phyloP scores from a whole-genome alignment of 2,888 invertebrate genomes.

The Euplagia quadripunctaria region DNA sequence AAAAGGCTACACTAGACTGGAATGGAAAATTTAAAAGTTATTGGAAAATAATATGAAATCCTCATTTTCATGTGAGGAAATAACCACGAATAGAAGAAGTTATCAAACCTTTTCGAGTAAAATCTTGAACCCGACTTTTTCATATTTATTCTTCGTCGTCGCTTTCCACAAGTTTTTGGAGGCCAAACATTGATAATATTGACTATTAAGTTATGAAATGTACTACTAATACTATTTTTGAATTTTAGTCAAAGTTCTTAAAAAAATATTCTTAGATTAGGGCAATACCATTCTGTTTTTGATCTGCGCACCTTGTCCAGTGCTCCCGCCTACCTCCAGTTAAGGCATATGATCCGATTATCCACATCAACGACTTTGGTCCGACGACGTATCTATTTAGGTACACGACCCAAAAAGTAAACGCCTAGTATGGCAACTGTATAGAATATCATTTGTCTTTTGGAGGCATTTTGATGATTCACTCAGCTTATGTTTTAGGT shows the following conservation, averaged over 20 bases:
- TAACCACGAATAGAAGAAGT: too few species aligned
- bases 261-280: neutral
- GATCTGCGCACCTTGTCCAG: neutral
- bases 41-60: neutral
- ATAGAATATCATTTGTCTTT: neutral
- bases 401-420: neutral
- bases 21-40: neutral
- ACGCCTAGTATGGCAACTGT: neutral
- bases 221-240: too few species aligned
- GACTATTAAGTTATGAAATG: neutral
- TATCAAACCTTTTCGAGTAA: too few species aligned
- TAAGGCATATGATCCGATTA: slow-evolving; percentile 12
- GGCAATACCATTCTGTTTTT: neutral
- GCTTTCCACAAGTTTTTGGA: neutral
- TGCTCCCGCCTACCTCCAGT: neutral
- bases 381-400: slow-evolving; percentile 6
- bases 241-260: neutral
- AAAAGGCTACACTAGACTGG: neutral
- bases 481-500: neutral
- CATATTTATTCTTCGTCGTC: too few species aligned
- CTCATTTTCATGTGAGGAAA: too few species aligned
- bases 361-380: slow-evolving; percentile 8
- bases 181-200: neutral
- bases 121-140: too few species aligned
- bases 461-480: neutral